These are phyloP conservation scores for Gymnocypris eckloni DNA, from an alignment of 2,797 vertebrate genomes.

Conservation along the genomic window DNA sequence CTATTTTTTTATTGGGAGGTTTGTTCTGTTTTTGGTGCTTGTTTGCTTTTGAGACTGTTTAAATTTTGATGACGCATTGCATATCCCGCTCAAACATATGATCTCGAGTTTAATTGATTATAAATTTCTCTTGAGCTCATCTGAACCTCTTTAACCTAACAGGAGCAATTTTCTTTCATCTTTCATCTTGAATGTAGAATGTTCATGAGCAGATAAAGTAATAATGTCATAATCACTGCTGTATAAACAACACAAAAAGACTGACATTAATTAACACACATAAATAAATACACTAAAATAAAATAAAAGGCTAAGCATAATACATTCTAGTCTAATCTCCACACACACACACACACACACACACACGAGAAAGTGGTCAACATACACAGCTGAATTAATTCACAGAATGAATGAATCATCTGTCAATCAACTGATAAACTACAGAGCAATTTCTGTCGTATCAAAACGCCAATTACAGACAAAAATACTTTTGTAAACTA, in stretches of 20 bases:
- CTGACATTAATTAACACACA: slow-evolving; percentile 33
- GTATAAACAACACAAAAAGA: slow-evolving; percentile 13
- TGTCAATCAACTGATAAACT: neutral
- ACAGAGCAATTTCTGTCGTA: neutral
- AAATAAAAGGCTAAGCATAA: neutral
- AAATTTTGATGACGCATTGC: neutral
- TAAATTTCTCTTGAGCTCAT: neutral
- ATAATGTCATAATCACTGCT: slow-evolving; percentile 21
- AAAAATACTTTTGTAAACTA: neutral
- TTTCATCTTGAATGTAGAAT: neutral
- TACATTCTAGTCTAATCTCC: neutral
- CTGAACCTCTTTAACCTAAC: neutral
- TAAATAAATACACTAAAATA: neutral
- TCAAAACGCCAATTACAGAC: neutral
- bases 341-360: neutral
- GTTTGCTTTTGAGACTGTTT: neutral
- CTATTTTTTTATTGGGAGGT: neutral
- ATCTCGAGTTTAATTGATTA: slow-evolving; percentile 3
- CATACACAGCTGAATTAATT: neutral
- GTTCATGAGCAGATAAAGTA: slow-evolving; percentile 19
- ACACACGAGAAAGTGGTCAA: neutral
- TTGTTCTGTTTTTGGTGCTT: neutral
- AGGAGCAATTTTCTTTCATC: neutral
- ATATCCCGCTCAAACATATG: neutral
- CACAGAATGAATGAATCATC: neutral